A percentile compares a stretch with the other conserved stretches of the same genome.
Conservation (phyloP, 2,888 invertebrate genomes). For the Blastobasis lacticolella region DNA sequence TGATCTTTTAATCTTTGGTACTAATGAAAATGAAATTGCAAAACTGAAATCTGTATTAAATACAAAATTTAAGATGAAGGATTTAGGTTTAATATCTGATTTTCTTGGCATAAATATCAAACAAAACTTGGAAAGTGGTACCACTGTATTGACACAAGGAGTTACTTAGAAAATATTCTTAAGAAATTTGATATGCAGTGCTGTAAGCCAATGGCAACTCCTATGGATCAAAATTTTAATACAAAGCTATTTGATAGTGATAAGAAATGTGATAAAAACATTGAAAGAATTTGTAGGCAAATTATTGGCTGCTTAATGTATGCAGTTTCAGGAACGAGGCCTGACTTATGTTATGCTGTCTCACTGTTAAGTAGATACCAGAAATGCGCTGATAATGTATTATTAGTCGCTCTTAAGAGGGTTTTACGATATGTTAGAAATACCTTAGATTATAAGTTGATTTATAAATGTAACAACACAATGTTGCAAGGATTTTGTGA, state of each 20-base stretch:
- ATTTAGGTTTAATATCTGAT: constrained; percentile 6
- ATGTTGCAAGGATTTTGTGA: too few species aligned
- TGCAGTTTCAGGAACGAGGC: constrained; percentile 16
- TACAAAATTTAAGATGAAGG: constrained; percentile 10
- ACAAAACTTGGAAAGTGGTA: constrained; percentile 5
- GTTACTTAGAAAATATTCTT: constrained; percentile 7
- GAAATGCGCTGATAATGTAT: too few species aligned
- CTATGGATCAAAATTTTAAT: constrained; percentile 15
- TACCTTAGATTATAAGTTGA: too few species aligned
- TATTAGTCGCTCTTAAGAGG: too few species aligned
- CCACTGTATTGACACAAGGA: constrained; percentile 7
- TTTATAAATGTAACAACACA: too few species aligned
- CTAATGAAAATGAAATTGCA: constrained; percentile 2
- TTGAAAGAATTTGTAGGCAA: constrained; percentile 14
- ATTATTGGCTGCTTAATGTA: constrained; percentile 16
- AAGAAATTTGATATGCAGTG: constrained; percentile 7
- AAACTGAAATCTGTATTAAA: constrained; percentile 6
- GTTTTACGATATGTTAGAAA: too few species aligned
- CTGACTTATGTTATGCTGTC: constrained; percentile 13
- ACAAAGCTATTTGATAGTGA: constrained; percentile 7
- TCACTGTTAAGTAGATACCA: constrained; percentile 1
- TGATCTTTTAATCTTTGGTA: constrained; percentile 8
- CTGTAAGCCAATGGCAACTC: constrained; percentile 7
- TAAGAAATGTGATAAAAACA: constrained; percentile 4
- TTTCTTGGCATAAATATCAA: constrained; percentile 9